A percentile compares a stretch with the other conserved stretches of the same genome.
phyloP scores from a whole-genome alignment of 2,113 vertebrate genomes.

The Bubalus kerabau region DNA sequence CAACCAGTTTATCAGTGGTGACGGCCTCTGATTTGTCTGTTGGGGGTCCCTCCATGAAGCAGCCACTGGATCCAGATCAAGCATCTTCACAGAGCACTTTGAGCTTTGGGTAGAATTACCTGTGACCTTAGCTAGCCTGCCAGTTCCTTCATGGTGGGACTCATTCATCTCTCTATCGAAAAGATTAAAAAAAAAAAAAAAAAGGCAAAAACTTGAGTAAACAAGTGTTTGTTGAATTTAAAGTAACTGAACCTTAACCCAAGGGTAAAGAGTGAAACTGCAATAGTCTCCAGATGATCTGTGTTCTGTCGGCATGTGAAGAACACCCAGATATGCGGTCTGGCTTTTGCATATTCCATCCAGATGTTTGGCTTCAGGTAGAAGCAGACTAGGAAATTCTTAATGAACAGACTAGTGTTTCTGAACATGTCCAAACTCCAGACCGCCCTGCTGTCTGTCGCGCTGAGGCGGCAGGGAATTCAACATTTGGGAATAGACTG shows the following conservation, averaged over 20 bases:
- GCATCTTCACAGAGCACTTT: background rate
- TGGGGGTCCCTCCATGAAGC: accelerated
- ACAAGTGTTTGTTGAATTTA: slow-evolving; percentile 44
- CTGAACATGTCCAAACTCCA: slow-evolving; percentile 31
- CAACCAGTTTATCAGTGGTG: background rate
- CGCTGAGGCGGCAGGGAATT: background rate
- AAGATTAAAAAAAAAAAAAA: background rate
- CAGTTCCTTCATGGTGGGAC: background rate
- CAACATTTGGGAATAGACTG: background rate
- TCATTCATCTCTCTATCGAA: background rate
- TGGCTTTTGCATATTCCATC: slow-evolving; percentile 45
- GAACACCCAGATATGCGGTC: slow-evolving; percentile 29
- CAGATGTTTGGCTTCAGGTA: slow-evolving; percentile 68
- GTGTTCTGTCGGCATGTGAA: slow-evolving; percentile 1
- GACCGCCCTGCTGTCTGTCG: background rate
- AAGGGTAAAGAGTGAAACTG: slow-evolving; percentile 19
- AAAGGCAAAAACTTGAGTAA: background rate
- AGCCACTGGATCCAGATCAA: background rate
- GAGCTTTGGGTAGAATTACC: background rate
- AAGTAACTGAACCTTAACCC: slow-evolving; percentile 42
- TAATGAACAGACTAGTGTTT: slow-evolving; percentile 50
- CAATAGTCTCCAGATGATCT: slow-evolving; percentile 26
- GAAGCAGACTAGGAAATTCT: slow-evolving; percentile 57
- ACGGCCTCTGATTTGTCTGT: background rate
- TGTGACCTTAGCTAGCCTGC: background rate